Evolutionary conservation across 2,113 vertebrate genomes (phyloP).

Genomic region (Myrmophylax atrothorax): DNA sequence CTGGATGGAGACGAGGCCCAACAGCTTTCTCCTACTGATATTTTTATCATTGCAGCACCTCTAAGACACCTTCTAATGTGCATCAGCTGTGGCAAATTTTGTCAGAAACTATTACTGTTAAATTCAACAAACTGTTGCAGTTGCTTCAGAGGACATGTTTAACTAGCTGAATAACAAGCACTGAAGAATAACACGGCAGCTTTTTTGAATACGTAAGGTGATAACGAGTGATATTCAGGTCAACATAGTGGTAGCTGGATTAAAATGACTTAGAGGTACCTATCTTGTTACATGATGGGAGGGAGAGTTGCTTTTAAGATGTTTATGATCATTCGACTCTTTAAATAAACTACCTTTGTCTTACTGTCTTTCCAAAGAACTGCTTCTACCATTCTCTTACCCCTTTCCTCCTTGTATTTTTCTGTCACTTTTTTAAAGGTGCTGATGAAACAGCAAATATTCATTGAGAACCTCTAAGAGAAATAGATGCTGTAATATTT

Average conservation of each 20-base stretch:
- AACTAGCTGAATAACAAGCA: background rate
- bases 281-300: background rate
- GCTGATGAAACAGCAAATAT: background rate
- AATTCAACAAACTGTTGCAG: background rate
- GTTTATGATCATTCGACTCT: background rate
- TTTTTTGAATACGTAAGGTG: background rate
- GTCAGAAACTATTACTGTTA: background rate
- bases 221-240: rapidly evolving
- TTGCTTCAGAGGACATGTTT: background rate
- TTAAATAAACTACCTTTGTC: background rate
- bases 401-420: background rate
- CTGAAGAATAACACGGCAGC: background rate
- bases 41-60: background rate
- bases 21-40: background rate
- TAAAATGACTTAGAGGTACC: background rate
- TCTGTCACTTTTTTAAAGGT: background rate
- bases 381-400: background rate
- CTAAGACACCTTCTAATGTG: background rate
- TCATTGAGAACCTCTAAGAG: background rate
- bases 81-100: background rate
- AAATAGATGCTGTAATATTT: constrained; percentile 33
- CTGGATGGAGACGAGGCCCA: background rate
- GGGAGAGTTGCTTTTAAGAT: background rate
- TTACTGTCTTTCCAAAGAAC: background rate
- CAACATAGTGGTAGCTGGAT: background rate